Evolutionary conservation across 2,113 vertebrate genomes (phyloP), one percentile per base, ranked within the genome.

Genomic region (Oncorhynchus gorbuscha): DNA sequence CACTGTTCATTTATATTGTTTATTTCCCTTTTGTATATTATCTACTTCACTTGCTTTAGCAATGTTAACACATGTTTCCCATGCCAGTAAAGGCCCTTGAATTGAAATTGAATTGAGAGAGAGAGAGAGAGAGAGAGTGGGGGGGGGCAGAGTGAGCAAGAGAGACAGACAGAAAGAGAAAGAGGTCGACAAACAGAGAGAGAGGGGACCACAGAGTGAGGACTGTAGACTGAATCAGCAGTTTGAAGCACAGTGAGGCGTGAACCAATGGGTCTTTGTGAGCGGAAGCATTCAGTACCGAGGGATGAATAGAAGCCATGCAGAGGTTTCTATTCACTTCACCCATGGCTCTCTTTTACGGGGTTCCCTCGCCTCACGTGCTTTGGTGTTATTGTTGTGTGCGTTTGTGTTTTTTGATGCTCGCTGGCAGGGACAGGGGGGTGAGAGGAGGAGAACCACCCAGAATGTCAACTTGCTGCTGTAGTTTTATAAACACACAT

Each of bases 321-420:
- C 84, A 78, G 85, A 88, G 88, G 84, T 87, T 87, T 89, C 83
- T 89, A 81, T 92, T 86, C 79, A 86, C 80, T 77, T 77, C 81
- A 76, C 75, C 66, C 70, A 72, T 32, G 76, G 74, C 76, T 78
- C 76, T 78, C 75, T 84, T 84, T 88, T 75, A 86, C 65, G 0
- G 26, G 22, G 58, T 49, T 72, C 35, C 72, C 76, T 55, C 51
- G 14, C 16, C 69, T 85, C 82, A 85, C 51, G 3, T 82, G 85
- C 73, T 71, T 55, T 18, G 12, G 75, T 58, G 68, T 35, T 80
- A n/a, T 82, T 73, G 80, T 79, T 81, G 74, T 83, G 73, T 79
- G 39, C 81, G 72, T 83, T 75, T 79, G 39, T 84, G 76, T 83
- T 69, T 82, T 84, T 78, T 65, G 26, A 79, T 86, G 81, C 74